Conservation (phyloP, 2,113 vertebrate genomes). For the Cephalopholis sonnerati region DNA sequence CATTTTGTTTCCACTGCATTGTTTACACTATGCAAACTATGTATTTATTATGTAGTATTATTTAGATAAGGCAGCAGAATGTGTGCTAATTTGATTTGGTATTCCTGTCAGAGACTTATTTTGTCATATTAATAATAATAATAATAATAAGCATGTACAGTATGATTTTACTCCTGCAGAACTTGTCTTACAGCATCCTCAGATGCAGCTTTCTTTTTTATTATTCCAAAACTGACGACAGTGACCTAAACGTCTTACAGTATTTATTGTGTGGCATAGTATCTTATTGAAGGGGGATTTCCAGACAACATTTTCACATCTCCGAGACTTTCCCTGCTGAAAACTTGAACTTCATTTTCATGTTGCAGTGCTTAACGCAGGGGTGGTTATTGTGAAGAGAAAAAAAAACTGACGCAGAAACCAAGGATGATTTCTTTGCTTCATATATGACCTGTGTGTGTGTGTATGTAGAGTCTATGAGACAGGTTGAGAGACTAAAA, state of each 20-base stretch:
- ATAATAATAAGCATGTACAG: slow-evolving; percentile 30
- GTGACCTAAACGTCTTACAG: slow-evolving; percentile 26
- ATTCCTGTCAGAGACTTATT: slow-evolving; percentile 21
- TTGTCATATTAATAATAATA: slow-evolving; percentile 3
- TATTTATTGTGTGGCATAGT: slow-evolving; percentile 62
- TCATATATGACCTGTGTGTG: slow-evolving; percentile 12
- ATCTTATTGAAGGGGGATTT: slow-evolving; percentile 14
- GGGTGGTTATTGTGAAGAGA: not conserved
- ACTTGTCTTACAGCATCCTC: slow-evolving; percentile 49
- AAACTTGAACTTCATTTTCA: slow-evolving; percentile 60
- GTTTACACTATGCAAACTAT: slow-evolving; percentile 93
- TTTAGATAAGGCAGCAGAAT: slow-evolving; percentile 73
- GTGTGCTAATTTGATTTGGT: slow-evolving; percentile 31
- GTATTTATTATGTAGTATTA: slow-evolving; percentile 91
- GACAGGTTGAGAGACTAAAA: not conserved
- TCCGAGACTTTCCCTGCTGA: slow-evolving; percentile 32
- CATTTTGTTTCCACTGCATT: slow-evolving; percentile 84
- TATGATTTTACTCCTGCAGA: slow-evolving; percentile 45
- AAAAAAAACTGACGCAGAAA: slow-evolving; percentile 47
- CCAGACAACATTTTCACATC: slow-evolving; percentile 33
- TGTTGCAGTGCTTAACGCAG: slow-evolving; percentile 49
- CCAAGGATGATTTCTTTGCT: slow-evolving; percentile 24
- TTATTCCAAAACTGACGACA: slow-evolving; percentile 20
- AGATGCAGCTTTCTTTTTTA: slow-evolving; percentile 51
- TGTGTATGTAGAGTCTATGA: not conserved